Conservation (phyloP, 1,140 invertebrate species). For the Drosophila sturtevanti region DNA sequence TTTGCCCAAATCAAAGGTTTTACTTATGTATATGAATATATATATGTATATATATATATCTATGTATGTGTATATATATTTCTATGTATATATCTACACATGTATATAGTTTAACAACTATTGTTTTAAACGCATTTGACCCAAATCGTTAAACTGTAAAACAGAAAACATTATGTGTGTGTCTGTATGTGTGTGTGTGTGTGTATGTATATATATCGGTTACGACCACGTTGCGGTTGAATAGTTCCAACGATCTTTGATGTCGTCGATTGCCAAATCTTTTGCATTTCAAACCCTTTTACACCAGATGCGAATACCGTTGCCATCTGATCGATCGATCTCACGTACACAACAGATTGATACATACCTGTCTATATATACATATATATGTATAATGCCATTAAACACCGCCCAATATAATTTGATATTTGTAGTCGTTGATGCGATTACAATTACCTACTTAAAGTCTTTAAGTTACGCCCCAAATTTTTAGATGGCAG, state of each 20-base stretch:
- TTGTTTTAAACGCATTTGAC: constrained; percentile 62
- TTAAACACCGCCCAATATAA: constrained; percentile 16
- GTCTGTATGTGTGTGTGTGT: constrained; percentile 18
- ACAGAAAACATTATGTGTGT: constrained; percentile 1
- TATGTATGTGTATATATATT: too few species aligned
- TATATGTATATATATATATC: too few species aligned
- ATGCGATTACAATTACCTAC: constrained; percentile 52
- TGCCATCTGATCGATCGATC: constrained; percentile 67
- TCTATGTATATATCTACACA: constrained; percentile 45
- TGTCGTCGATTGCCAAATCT: constrained; percentile 74
- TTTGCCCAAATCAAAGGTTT: constrained; percentile 9
- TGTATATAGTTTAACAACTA: constrained; percentile 48
- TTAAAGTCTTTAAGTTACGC: constrained; percentile 46
- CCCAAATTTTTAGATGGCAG: constrained; percentile 50
- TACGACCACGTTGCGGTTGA: constrained; percentile 76
- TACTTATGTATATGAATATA: too few species aligned
- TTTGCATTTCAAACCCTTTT: constrained; percentile 68
- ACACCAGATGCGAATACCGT: constrained; percentile 43
- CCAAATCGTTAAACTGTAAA: constrained; percentile 49
- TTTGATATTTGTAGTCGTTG: constrained; percentile 49
- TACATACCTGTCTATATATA: constrained; percentile 52
- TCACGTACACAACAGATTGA: constrained; percentile 39
- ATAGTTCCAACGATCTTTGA: constrained; percentile 72
- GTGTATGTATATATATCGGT: constrained; percentile 45
- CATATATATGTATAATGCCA: background rate